Conservation (phyloP, 2,888 invertebrate species). For the Dicycla oo region DNA sequence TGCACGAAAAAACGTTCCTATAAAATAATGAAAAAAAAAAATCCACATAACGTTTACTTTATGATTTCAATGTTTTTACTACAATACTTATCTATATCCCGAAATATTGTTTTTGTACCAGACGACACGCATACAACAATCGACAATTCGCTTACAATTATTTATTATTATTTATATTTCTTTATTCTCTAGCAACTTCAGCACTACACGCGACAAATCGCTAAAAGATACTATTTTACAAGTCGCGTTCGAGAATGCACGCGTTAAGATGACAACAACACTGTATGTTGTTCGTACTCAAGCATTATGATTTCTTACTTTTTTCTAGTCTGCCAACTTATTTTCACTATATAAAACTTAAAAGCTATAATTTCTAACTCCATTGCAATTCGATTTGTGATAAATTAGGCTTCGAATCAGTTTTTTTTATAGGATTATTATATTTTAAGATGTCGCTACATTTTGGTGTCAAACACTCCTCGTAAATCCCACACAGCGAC, state of each 20-base stretch:
- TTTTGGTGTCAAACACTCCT: slow-evolving; percentile 35
- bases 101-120: slow-evolving; percentile 73
- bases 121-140: slow-evolving; percentile 70
- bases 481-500: slow-evolving; percentile 27
- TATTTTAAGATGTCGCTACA: slow-evolving; percentile 6
- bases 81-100: slow-evolving; percentile 69
- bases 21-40: slow-evolving; percentile 79
- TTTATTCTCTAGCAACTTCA: slow-evolving; percentile 70
- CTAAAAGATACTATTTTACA: slow-evolving; percentile 66
- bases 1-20: slow-evolving; percentile 80
- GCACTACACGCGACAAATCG: slow-evolving; percentile 60
- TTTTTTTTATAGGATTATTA: slow-evolving; percentile 21
- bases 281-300: slow-evolving; percentile 55
- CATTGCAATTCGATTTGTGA: slow-evolving; percentile 47
- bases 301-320: slow-evolving; percentile 13
- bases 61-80: slow-evolving; percentile 61
- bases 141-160: slow-evolving; percentile 67
- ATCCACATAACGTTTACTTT: slow-evolving; percentile 76
- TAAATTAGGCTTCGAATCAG: slow-evolving; percentile 47
- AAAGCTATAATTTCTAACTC: slow-evolving; percentile 43
- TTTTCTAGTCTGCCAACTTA: slow-evolving; percentile 22
- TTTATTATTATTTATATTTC: slow-evolving; percentile 67
- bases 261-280: slow-evolving; percentile 20
- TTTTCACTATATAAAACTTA: slow-evolving; percentile 40
- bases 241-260: slow-evolving; percentile 52